Percentiles rank a stretch among this genome's conserved stretches.
phyloP scores from a whole-genome alignment of 1,140 invertebrate genomes.

The Conus ventricosus region DNA sequence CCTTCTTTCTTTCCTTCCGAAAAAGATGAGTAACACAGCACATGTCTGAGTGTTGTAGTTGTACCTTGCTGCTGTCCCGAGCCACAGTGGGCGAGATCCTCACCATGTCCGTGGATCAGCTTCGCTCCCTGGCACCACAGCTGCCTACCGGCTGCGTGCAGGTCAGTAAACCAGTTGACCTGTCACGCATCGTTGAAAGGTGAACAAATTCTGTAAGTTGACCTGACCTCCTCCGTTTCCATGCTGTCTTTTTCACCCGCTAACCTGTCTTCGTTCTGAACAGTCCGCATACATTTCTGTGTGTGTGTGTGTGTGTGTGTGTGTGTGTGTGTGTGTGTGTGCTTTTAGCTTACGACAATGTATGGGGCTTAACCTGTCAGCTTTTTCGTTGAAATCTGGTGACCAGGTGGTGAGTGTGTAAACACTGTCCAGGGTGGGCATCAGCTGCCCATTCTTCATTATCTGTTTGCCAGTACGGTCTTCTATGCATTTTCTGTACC shows the following conservation, averaged over 20 bases:
- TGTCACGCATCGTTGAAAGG: background rate
- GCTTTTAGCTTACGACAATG: no score
- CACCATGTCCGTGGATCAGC: conserved; percentile 24
- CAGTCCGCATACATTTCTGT: background rate
- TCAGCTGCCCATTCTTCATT: no score
- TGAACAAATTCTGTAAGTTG: no score
- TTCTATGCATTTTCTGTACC: no score
- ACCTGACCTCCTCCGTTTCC: no score
- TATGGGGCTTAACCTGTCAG: no score
- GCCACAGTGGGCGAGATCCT: conserved; percentile 27
- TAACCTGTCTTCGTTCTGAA: no score
- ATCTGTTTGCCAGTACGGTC: no score
- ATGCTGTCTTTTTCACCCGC: no score
- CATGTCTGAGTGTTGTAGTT: background rate
- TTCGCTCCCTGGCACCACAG: conserved; percentile 9
- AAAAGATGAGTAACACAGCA: background rate
- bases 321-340: background rate
- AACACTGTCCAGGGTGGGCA: no score
- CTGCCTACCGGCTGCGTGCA: background rate
- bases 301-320: background rate
- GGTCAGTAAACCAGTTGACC: background rate
- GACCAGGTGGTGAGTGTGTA: no score
- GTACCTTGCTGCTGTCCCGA: conserved; percentile 20
- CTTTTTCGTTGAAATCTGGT: no score
- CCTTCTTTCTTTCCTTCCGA: background rate